These are phyloP conservation scores for Balearica regulorum DNA, from an alignment of 2,797 vertebrate species.

Conservation along the genomic window DNA sequence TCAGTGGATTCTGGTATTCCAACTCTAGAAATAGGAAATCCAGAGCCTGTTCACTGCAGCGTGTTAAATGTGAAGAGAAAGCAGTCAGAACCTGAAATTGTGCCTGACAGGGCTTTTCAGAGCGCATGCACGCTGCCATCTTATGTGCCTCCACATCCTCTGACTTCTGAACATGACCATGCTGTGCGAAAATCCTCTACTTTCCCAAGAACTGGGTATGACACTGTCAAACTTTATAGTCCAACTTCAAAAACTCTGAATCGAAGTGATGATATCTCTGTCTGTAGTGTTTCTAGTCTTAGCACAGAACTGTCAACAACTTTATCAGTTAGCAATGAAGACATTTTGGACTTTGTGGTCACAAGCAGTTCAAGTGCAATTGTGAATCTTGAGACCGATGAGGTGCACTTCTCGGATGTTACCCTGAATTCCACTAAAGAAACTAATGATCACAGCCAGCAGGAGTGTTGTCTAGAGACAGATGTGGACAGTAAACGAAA, in stretches of 20 bases:
- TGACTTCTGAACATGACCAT: slow-evolving; percentile 52
- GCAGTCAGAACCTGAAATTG: slow-evolving; percentile 34
- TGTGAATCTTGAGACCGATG: slow-evolving; percentile 86
- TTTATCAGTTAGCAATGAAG: slow-evolving; percentile 86
- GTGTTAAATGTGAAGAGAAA: slow-evolving; percentile 56
- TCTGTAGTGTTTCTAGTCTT: slow-evolving; percentile 90
- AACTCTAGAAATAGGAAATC: slow-evolving; percentile 87
- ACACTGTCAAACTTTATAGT: slow-evolving; percentile 79
- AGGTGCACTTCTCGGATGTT: slow-evolving; percentile 78
- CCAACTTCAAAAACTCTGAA: slow-evolving; percentile 72
- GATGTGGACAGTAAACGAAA: slow-evolving; percentile 72
- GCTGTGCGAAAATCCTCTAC: slow-evolving; percentile 83
- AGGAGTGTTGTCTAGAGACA: neutral
- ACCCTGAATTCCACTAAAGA: slow-evolving; percentile 73
- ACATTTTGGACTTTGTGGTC: slow-evolving; percentile 87
- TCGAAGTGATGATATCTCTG: slow-evolving; percentile 85
- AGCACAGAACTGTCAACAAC: slow-evolving; percentile 89
- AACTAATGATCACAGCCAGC: slow-evolving; percentile 29
- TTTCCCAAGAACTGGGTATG: slow-evolving; percentile 84
- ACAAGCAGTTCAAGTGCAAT: slow-evolving; percentile 92
- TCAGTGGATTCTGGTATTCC: slow-evolving; percentile 93
- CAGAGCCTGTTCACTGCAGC: slow-evolving; percentile 79
- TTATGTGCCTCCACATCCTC: neutral
- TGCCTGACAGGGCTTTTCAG: slow-evolving; percentile 65
- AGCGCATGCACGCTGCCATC: slow-evolving; percentile 55